Conservation (phyloP, 2,113 vertebrate genomes). For the Sphaerodactylus townsendi region DNA sequence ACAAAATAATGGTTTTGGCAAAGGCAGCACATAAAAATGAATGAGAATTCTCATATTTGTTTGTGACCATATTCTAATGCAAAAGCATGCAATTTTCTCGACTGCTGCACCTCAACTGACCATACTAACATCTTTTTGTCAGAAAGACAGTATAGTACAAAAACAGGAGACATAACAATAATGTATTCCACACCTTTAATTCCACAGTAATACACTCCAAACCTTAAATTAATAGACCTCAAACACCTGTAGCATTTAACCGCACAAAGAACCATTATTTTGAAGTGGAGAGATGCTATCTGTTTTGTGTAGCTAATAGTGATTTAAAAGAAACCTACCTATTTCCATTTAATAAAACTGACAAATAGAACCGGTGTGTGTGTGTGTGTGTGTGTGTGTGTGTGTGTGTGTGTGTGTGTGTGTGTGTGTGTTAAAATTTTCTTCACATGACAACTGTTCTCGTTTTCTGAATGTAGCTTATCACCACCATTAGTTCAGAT, state of each 20-base stretch:
- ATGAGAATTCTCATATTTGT: no score
- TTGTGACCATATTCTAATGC: no score
- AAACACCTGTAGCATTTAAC: slow-evolving; percentile 55
- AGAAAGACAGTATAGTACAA: no score
- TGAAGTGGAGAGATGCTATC: slow-evolving; percentile 50
- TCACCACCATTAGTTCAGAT: slow-evolving; percentile 70
- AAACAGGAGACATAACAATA: slow-evolving; percentile 51
- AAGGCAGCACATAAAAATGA: no score
- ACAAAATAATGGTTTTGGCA: no score
- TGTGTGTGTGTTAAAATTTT: slow-evolving; percentile 76
- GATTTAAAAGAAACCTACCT: slow-evolving; percentile 65
- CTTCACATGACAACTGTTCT: slow-evolving; percentile 70
- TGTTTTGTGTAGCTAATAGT: slow-evolving; percentile 56
- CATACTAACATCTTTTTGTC: no score
- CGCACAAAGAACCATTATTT: slow-evolving; percentile 62
- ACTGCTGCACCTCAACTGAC: no score
- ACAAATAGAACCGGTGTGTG: slow-evolving; percentile 66
- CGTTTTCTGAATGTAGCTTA: slow-evolving; percentile 69
- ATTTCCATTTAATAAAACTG: slow-evolving; percentile 70
- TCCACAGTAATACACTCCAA: no score
- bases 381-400: slow-evolving; percentile 31
- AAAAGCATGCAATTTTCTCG: no score
- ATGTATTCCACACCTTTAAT: slow-evolving; percentile 59
- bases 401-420: slow-evolving; percentile 28
- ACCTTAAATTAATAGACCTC: slow-evolving; percentile 61